Percentiles rank a stretch among this genome's conserved stretches.
phyloP scores from a whole-genome alignment of 2,113 vertebrate genomes.

The Corapipo altera region DNA sequence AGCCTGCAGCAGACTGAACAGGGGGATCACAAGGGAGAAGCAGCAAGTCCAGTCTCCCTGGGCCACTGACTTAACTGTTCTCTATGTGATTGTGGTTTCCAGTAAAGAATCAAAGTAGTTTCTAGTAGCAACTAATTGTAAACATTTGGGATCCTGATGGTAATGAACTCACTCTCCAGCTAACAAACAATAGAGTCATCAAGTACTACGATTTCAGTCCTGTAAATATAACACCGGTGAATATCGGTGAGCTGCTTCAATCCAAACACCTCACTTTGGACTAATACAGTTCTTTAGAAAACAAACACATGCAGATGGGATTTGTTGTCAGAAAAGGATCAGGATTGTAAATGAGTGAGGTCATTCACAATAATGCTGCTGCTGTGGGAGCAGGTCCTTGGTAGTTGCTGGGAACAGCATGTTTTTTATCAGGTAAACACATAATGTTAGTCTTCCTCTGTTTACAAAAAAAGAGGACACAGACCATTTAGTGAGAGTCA shows the following conservation, averaged over 20 bases:
- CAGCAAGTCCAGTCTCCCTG: not conserved
- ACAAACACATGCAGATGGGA: constrained; percentile 58
- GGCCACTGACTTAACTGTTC: not conserved
- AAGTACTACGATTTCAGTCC: constrained; percentile 1
- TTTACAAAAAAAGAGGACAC: constrained; percentile 9
- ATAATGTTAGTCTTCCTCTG: not conserved
- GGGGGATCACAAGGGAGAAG: not conserved
- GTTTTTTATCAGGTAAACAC: constrained; percentile 39
- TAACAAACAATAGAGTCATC: constrained; percentile 33
- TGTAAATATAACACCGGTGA: not conserved
- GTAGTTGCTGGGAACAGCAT: constrained; percentile 19
- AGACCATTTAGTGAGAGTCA: not conserved
- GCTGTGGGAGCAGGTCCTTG: constrained; percentile 2
- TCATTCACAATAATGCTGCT: constrained; percentile 47
- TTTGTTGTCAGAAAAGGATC: constrained; percentile 60
- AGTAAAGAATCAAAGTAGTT: constrained; percentile 48
- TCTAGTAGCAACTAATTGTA: constrained; percentile 45
- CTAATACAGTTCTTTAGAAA: constrained; percentile 32
- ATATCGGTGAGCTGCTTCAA: not conserved
- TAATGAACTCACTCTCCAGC: constrained; percentile 33
- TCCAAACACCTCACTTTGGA: not conserved
- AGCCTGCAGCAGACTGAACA: not conserved
- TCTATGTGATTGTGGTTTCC: constrained; percentile 30
- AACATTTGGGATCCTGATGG: constrained; percentile 22
- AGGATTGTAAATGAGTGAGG: constrained; percentile 46